Evolutionary conservation across 2,888 invertebrate species (phyloP).

Genomic region (Cephonodes hylas): DNA sequence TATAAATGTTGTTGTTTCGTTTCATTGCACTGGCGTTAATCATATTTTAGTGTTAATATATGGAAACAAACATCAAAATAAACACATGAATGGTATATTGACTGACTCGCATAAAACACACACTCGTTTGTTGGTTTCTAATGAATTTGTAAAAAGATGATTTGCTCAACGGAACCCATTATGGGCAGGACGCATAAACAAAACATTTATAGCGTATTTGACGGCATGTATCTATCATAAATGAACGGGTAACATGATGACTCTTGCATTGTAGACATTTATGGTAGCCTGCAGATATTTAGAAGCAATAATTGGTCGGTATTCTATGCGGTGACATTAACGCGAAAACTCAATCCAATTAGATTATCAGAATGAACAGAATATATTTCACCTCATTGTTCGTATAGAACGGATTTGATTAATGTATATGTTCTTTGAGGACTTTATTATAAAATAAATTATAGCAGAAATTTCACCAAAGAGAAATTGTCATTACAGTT

Average conservation of each 20-base stretch:
- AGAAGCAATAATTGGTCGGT: background rate
- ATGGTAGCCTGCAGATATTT: background rate
- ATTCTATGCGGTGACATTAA: background rate
- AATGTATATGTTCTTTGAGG: background rate
- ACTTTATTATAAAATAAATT: background rate
- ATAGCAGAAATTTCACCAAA: too few relatives aligned
- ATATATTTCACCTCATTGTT: background rate
- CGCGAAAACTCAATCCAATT: background rate
- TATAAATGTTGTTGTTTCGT: background rate
- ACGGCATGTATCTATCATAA: slow-evolving; percentile 34
- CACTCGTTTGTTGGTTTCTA: slow-evolving; percentile 19
- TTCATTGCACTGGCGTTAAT: background rate
- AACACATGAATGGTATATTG: background rate
- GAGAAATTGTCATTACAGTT: too few relatives aligned
- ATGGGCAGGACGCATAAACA: slow-evolving; percentile 57
- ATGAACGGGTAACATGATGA: slow-evolving; percentile 27
- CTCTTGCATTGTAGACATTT: slow-evolving; percentile 16
- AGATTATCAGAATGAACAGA: background rate
- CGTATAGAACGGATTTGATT: background rate
- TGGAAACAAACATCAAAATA: background rate
- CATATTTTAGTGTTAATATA: background rate
- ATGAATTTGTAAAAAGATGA: slow-evolving; percentile 48
- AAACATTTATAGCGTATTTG: slow-evolving; percentile 45
- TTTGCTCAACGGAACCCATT: slow-evolving; percentile 55
- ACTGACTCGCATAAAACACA: background rate